Evolutionary conservation across 1,140 invertebrate species (phyloP).

Genomic region (Proctacanthus coquilletti): DNA sequence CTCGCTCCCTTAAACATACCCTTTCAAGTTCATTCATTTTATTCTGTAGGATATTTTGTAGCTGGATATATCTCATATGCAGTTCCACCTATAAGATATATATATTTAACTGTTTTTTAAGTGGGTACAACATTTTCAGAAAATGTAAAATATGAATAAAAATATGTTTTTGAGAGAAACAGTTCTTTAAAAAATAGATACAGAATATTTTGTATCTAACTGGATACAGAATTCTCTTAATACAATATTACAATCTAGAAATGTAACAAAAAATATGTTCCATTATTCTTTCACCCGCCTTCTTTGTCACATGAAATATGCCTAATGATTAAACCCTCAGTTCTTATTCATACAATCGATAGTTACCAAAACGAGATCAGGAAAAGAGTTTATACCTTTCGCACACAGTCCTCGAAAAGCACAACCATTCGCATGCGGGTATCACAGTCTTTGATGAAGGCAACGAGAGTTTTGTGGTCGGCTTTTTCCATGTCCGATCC

Average conservation of each 20-base stretch:
- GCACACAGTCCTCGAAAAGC: constrained; percentile 85
- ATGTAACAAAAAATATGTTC: too few relatives aligned
- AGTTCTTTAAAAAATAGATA: too few relatives aligned
- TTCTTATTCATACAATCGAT: neutral
- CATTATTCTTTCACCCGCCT: too few relatives aligned
- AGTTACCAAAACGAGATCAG: constrained; percentile 21
- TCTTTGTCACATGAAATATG: neutral
- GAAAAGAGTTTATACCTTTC: constrained; percentile 42
- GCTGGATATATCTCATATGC: constrained; percentile 78
- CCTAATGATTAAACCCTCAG: neutral
- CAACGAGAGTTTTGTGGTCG: constrained; percentile 79
- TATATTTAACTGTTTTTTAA: too few relatives aligned
- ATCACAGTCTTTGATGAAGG: constrained; percentile 80
- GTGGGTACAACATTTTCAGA: constrained; percentile 2
- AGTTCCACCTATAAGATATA: constrained; percentile 51
- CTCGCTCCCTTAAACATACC: constrained; percentile 64
- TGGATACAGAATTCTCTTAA: too few relatives aligned
- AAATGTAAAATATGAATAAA: neutral
- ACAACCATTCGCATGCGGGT: constrained; percentile 86
- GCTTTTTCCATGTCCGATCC: constrained; percentile 81
- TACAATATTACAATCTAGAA: too few relatives aligned
- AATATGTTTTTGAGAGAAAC: too few relatives aligned
- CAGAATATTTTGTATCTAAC: too few relatives aligned
- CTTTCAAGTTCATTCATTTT: constrained; percentile 74
- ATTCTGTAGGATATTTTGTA: constrained; percentile 69